Evolutionary conservation across 2,113 vertebrate species (phyloP).

Genomic region (Cyrtonyx montezumae): DNA sequence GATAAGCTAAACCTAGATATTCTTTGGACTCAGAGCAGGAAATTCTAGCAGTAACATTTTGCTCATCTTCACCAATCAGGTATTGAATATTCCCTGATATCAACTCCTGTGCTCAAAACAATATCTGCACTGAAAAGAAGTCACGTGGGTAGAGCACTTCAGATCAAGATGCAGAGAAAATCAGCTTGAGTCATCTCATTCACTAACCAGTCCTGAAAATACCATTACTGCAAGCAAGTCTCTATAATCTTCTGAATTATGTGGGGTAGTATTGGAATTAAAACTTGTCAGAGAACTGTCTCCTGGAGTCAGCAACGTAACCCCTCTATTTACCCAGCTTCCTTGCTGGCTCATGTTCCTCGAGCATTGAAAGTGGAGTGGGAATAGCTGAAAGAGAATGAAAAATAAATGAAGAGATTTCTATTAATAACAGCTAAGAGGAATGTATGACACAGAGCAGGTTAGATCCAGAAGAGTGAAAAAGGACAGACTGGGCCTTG

Average conservation of each 20-base stretch:
- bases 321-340: background rate
- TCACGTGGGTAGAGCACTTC: background rate
- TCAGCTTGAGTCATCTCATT: background rate
- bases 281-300: background rate
- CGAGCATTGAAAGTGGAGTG: background rate
- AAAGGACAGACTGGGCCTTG: background rate
- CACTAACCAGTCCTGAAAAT: background rate
- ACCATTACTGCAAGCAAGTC: background rate
- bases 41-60: background rate
- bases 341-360: background rate
- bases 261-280: background rate
- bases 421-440: conserved; percentile 5
- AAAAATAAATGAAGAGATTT: conserved; percentile 18
- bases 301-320: background rate
- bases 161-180: background rate
- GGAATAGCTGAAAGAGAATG: background rate
- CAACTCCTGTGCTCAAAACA: background rate
- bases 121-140: background rate
- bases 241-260: background rate
- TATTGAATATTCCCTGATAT: background rate
- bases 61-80: background rate
- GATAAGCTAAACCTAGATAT: background rate
- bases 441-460: background rate
- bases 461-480: background rate
- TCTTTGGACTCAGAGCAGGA: background rate